Evolutionary conservation across 2,113 vertebrate genomes (phyloP).

Genomic region (Eulemur macaco): DNA sequence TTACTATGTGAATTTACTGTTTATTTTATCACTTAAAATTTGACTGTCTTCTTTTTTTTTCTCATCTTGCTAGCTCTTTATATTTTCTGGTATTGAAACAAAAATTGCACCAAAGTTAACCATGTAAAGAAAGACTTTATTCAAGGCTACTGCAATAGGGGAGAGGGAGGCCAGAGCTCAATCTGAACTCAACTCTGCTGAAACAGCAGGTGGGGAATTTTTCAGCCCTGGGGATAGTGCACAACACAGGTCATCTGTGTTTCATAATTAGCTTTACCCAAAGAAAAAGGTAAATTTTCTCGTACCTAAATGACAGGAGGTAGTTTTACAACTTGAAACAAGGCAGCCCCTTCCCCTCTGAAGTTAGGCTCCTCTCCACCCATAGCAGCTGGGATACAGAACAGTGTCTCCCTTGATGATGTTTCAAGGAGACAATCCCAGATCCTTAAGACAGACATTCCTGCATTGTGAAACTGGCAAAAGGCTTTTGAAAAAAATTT

Average conservation of each 20-base stretch:
- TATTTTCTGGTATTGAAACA: neutral
- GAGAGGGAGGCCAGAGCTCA: neutral
- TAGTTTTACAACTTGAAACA: neutral
- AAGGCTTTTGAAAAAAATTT: neutral
- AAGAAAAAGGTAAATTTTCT: neutral
- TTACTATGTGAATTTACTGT: neutral
- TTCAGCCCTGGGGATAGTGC: neutral
- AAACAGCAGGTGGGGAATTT: neutral
- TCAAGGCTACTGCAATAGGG: neutral
- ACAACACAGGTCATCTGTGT: neutral
- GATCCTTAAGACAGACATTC: neutral
- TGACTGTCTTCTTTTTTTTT: neutral
- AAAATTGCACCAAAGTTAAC: neutral
- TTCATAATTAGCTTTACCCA: neutral
- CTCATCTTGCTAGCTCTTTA: neutral
- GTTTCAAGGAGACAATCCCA: neutral
- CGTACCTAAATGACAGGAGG: neutral
- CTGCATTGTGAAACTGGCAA: neutral
- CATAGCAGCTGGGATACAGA: neutral
- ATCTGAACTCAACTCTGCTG: neutral
- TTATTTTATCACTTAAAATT: neutral
- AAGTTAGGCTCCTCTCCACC: neutral
- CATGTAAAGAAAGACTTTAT: neutral
- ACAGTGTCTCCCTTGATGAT: neutral
- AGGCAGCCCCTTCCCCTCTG: neutral